Base-by-base conservation (phyloP, 2,888 invertebrate genomes). In the Brassicogethes aeneus region DNA sequence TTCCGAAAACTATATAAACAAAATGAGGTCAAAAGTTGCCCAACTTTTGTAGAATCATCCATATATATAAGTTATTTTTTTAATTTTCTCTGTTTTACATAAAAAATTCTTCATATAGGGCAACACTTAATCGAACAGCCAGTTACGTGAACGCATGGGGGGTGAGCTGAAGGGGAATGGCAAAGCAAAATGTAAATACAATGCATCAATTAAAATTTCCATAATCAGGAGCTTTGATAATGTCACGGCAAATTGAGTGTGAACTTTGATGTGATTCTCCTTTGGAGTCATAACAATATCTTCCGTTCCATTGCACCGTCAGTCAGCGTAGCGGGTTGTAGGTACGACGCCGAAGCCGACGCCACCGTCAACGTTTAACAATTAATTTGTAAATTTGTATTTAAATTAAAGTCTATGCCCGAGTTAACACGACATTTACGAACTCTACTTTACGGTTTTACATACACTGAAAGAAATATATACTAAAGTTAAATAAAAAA, bases 151-250 rank as follows among this genome's bases (percentile, higher is more conserved):
- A n/a, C n/a, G n/a, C n/a, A n/a, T n/a, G n/a, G n/a, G n/a, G n/a
- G n/a, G n/a, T n/a, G n/a, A n/a, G n/a, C n/a, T 23, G 23, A 23
- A 5, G 23, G 10, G 23, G 10, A 10, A 23, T 7, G 10, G 23
- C 23, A 23, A 10, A 5, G 23, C 23, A 23, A 23, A 23, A 23
- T 23, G 23, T 31, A 38, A 30, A 31, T 30, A 31, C 15, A 33
- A 33, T 35, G 17, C 17, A n/a, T 46, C 54, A 55, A 57, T 57
- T 57, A 55, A 53, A 55, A 55, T 57, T 55, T 57, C 54, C 54
- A 55, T 57, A 57, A 56, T 56, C 50, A 51, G 48, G 39, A 44
- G 45, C 46, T 49, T 42, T 48, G 45, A 44, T 46, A 46, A 45
- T 47, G 49, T 45, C 46, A 45, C 45, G 51, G 41, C 48, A 54